Conservation (phyloP, 92 coral and sea anemone species). For the Porites cylindrica region DNA sequence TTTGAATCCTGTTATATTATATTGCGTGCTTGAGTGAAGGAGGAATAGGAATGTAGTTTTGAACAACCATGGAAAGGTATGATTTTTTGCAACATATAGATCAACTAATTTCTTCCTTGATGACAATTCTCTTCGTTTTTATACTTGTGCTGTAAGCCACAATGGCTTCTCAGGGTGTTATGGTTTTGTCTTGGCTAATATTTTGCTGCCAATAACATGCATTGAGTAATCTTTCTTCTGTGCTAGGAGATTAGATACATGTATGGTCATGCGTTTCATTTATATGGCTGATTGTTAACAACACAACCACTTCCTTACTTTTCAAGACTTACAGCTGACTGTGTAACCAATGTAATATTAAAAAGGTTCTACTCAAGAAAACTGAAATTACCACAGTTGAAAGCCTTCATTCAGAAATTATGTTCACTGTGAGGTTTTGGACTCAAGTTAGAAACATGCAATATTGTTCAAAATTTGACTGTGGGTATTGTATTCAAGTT, state of each 20-base stretch:
- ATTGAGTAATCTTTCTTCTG: not conserved
- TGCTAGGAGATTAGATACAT: no score
- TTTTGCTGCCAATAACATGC: not conserved
- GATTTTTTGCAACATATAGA: not conserved
- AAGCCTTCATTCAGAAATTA: not conserved
- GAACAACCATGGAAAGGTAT: slow-evolving; percentile 31
- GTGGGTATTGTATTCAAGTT: not conserved
- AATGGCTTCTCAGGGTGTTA: not conserved
- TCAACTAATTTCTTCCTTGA: not conserved
- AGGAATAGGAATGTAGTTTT: not conserved
- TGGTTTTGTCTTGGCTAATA: not conserved
- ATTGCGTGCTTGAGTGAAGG: slow-evolving; percentile 23
- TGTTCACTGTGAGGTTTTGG: not conserved
- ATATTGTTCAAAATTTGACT: not conserved
- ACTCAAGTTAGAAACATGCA: not conserved
- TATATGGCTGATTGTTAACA: not conserved
- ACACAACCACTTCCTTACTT: not conserved
- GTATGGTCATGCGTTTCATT: not conserved
- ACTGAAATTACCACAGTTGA: not conserved
- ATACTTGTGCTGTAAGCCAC: not conserved
- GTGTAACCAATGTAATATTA: not conserved
- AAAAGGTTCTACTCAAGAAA: not conserved
- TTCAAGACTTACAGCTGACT: not conserved
- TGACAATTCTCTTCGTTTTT: not conserved
- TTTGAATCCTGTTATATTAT: slow-evolving; percentile 24